These are phyloP conservation scores for Clarias macrocephalus DNA, from an alignment of 2,113 vertebrate genomes.

Conservation along the genomic window DNA sequence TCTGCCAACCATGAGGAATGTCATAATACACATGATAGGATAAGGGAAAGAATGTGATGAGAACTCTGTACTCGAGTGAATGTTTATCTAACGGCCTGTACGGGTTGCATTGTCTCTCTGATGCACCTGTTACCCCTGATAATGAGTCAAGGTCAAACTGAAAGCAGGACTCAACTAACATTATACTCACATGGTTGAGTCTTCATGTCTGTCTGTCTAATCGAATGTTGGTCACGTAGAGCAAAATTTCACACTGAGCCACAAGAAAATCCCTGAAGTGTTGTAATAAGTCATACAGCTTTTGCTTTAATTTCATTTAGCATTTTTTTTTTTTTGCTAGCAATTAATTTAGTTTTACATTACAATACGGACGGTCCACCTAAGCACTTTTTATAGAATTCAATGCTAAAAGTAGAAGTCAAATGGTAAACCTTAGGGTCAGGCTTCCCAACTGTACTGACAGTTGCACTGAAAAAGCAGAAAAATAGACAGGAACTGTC, in stretches of 20 bases:
- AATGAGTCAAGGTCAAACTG: background rate
- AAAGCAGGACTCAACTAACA: background rate
- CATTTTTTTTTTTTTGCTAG: background rate
- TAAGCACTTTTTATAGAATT: background rate
- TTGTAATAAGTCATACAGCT: background rate
- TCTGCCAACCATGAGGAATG: background rate
- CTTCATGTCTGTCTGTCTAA: background rate
- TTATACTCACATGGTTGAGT: background rate
- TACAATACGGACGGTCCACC: background rate
- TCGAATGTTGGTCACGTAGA: background rate
- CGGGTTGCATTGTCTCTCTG: background rate
- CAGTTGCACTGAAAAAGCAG: background rate
- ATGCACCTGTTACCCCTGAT: conserved; percentile 4
- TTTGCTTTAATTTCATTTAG: too few relatives aligned
- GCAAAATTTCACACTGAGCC: background rate
- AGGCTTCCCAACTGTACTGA: background rate
- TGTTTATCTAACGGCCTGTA: conserved; percentile 20
- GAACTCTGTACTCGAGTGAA: background rate
- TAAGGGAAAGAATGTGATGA: background rate
- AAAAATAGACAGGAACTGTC: too few relatives aligned
- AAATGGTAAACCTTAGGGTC: background rate
- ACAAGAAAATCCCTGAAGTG: background rate
- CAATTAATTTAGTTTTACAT: background rate
- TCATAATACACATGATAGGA: background rate
- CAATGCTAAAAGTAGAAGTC: background rate